Evolutionary conservation across 2,888 invertebrate species (phyloP), one percentile per base, ranked within the genome.

Genomic region (Fissipunctia ypsillon): DNA sequence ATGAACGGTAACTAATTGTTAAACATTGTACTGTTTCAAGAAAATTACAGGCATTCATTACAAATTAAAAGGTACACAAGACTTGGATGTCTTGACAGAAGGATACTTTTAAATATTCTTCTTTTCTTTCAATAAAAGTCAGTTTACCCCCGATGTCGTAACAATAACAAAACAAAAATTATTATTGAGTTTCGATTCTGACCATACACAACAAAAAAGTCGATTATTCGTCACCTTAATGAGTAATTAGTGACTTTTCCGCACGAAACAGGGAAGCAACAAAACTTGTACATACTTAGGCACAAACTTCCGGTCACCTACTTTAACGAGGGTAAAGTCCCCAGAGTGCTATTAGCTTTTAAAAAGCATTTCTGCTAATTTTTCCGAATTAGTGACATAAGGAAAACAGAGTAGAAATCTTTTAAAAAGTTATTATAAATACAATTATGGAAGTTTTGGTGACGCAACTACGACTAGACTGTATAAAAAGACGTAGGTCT

Each of bases 121-220:
- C n/a, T 16, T 54, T 64, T 10, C n/a, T 9, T 25, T 3, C 4
- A 65, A 65, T 12, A 35, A 14, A 19, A 14, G 0, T 2, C 0
- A 3, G 1, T 35, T 65, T 14, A 43, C 19, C 9, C 3, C 19
- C n/a, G 31, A 43, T n/a, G 19, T 5, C 7, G 31, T 64, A 31
- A n/a, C 31, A 43, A 31, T n/a, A 14, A 43, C 52, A 61, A 22
- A 22, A 25, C 35, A 25, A 4, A 28, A 31, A n/a, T 31, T 50
- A n/a, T 54, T n/a, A 22, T 56, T n/a, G 5, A n/a, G 6, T 50
- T 56, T 48, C 45, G 3, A n/a, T 78, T 38, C 43, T 43, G 19
- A 50, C 64, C 3, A 28, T 73, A 54, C 45, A 48, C 19, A 64
- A 50, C 22, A 52, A 80, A 48, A 7, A 28, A 43, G 14, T 54